These are phyloP conservation scores for Diplosoma virens DNA, from an alignment of 23 tunicate genomes.

Conservation along the genomic window DNA sequence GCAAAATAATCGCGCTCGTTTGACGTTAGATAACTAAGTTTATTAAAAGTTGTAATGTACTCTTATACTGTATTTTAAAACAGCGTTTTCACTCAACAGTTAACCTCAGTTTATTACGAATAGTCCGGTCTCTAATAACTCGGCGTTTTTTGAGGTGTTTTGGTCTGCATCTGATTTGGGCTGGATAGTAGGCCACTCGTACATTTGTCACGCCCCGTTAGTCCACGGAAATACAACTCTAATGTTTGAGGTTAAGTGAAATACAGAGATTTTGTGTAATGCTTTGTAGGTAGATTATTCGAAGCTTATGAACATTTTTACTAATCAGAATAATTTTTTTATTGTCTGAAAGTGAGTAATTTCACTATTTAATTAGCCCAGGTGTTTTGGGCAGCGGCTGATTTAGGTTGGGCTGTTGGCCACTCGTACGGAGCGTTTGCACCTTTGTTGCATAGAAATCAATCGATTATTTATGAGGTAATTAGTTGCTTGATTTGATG, in stretches of 20 bases:
- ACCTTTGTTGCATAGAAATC: slow-evolving; percentile 52
- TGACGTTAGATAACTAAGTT: too few species aligned
- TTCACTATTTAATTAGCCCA: background rate
- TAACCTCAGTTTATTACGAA: too few species aligned
- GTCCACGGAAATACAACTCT: slow-evolving; percentile 67
- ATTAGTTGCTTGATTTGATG: background rate
- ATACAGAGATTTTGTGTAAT: too few species aligned
- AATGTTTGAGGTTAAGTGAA: slow-evolving; percentile 86
- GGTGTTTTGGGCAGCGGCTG: slow-evolving; percentile 96
- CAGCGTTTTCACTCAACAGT: too few species aligned
- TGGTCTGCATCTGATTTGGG: slow-evolving; percentile 92
- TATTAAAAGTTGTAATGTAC: too few species aligned
- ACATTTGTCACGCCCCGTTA: slow-evolving; percentile 82
- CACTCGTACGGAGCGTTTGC: slow-evolving; percentile 87
- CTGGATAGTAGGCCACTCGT: slow-evolving; percentile 92
- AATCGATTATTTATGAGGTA: slow-evolving; percentile 75
- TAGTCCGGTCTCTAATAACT: too few species aligned
- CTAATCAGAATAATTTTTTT: too few species aligned
- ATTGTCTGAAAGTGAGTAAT: background rate
- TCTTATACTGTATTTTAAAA: too few species aligned
- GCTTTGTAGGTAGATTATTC: too few species aligned
- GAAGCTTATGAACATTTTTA: too few species aligned
- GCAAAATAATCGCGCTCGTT: too few species aligned
- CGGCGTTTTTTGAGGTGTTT: slow-evolving; percentile 39
- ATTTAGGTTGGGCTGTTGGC: slow-evolving; percentile 94